Percentiles rank a stretch among this genome's conserved stretches.
phyloP scores from a whole-genome alignment of 2,888 invertebrate genomes.

The Oithona nana region DNA sequence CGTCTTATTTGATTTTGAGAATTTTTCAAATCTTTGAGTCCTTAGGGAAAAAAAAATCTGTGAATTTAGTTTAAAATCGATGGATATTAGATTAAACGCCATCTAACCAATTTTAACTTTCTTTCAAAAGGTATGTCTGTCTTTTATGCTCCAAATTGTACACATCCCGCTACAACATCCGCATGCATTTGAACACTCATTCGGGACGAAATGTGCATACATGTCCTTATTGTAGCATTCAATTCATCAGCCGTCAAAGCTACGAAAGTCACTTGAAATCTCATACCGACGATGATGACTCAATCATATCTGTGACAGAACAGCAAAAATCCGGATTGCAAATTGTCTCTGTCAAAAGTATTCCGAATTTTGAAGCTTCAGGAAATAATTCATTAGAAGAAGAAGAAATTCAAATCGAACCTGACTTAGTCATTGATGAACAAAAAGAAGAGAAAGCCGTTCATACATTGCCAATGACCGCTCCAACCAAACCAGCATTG shows the following conservation, averaged over 20 bases:
- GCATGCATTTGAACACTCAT: slow-evolving; percentile 16
- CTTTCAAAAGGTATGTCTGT: slow-evolving; percentile 13
- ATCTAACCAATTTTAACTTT: too few species aligned
- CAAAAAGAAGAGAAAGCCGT: not conserved
- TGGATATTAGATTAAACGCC: too few species aligned
- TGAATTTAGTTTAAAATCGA: too few species aligned
- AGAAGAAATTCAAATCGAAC: not conserved
- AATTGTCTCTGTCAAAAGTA: slow-evolving; percentile 14
- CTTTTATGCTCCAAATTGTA: slow-evolving; percentile 11
- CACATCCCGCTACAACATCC: slow-evolving; percentile 16
- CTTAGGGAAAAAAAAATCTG: too few species aligned
- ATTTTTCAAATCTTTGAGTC: too few species aligned
- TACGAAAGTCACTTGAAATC: slow-evolving; percentile 8
- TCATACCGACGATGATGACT: slow-evolving; percentile 7
- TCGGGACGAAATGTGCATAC: slow-evolving; percentile 14
- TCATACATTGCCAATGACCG: not conserved
- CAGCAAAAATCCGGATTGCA: not conserved
- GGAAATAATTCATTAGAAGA: too few species aligned
- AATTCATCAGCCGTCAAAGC: not conserved
- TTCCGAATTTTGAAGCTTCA: not conserved
- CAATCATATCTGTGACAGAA: not conserved
- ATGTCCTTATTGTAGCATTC: not conserved
- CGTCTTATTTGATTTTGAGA: too few species aligned
- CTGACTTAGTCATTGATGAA: not conserved
- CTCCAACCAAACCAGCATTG: not conserved